These are phyloP conservation scores for Mormyrus hasselquistii DNA, from an alignment of 2,797 vertebrate species.

Conservation along the genomic window DNA sequence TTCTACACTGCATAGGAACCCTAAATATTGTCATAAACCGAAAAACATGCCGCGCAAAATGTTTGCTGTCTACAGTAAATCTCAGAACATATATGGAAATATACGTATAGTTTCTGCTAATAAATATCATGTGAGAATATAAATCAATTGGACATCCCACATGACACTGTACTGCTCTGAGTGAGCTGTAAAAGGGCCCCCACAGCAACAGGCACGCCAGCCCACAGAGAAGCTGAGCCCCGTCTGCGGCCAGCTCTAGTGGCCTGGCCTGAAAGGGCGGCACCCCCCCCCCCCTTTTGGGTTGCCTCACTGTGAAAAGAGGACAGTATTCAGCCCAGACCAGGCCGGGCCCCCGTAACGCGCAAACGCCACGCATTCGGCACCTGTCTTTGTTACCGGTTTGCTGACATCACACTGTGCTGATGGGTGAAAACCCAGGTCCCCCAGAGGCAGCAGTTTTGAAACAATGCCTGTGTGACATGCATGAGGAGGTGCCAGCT, in stretches of 20 bases:
- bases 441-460: conserved; percentile 80
- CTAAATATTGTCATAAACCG: not conserved
- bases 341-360: conserved; percentile 62
- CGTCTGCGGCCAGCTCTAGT: not conserved
- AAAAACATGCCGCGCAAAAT: not conserved
- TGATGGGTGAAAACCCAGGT: conserved; percentile 78
- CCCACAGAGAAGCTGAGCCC: not conserved
- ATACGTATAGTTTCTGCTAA: not conserved
- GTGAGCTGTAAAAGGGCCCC: not conserved
- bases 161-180: not conserved
- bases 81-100: not conserved
- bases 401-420: conserved; percentile 76
- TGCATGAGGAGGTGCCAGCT: conserved; percentile 72
- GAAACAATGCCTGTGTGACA: conserved; percentile 75
- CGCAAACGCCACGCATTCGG: conserved; percentile 57
- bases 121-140: not conserved
- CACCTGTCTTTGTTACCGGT: conserved; percentile 70
- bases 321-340: conserved; percentile 62
- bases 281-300: conserved; percentile 21
- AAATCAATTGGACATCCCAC: not conserved
- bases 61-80: not conserved
- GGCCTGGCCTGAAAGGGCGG: not conserved
- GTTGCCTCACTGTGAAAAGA: conserved; percentile 51
- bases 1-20: not conserved
- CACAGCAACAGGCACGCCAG: not conserved